These are phyloP conservation scores for Stenotaenia linearis DNA, from an alignment of 2,888 invertebrate species.

Conservation along the genomic window DNA sequence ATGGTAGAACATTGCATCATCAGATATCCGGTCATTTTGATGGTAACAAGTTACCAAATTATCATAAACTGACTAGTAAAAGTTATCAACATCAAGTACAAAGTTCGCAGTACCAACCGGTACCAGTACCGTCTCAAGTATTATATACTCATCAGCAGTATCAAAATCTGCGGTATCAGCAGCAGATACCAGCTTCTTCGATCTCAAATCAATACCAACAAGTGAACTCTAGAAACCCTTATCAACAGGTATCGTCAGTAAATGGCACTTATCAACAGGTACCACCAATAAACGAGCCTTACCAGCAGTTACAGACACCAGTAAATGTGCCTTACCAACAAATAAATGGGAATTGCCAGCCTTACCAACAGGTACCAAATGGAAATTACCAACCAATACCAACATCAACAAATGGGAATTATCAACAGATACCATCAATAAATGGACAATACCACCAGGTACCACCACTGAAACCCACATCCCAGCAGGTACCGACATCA, in stretches of 20 bases:
- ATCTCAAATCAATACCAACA: neutral
- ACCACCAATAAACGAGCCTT: neutral
- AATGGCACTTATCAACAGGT: neutral
- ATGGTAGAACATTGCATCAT: neutral
- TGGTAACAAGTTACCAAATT: neutral
- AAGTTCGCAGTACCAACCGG: neutral
- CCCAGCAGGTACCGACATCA: no score
- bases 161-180: neutral
- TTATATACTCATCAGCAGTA: neutral
- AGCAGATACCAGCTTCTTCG: neutral
- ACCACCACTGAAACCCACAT: neutral
- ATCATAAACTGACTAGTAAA: no score
- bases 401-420: neutral
- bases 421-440: neutral
- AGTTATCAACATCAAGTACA: neutral
- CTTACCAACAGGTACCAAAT: neutral
- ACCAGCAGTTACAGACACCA: neutral
- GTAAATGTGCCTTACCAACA: neutral
- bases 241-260: neutral
- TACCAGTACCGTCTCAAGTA: neutral
- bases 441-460: neutral
- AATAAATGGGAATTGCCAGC: no score
- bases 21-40: neutral
- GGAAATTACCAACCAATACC: neutral
- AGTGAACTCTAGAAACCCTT: neutral